Evolutionary conservation across 2,113 vertebrate species (phyloP).

Genomic region (Philantomba maxwellii): DNA sequence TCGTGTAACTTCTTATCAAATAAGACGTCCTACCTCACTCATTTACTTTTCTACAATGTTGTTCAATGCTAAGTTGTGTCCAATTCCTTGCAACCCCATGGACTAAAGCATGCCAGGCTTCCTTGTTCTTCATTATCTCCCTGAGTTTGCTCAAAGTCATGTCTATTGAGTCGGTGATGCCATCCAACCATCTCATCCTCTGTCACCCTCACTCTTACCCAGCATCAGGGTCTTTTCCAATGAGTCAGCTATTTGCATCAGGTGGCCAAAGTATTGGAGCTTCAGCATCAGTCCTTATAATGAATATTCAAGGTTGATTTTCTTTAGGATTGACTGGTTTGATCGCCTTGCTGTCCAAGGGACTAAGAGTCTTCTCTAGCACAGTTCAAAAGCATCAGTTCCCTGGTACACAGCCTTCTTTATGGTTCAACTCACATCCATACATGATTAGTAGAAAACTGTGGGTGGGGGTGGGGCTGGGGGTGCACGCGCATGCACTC

Average conservation of each 20-base stretch:
- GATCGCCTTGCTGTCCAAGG: not conserved
- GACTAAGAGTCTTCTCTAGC: not conserved
- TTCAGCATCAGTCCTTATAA: not conserved
- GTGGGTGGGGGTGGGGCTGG: too few species aligned
- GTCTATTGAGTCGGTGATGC: not conserved
- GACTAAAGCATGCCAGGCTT: not conserved
- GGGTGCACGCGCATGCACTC: fast-evolving
- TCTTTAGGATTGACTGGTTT: not conserved
- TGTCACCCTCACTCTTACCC: not conserved
- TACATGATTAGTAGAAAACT: not conserved
- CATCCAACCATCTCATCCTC: not conserved
- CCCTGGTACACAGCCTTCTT: not conserved
- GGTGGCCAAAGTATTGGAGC: not conserved
- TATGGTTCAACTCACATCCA: not conserved
- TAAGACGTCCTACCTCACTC: not conserved
- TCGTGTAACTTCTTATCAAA: not conserved
- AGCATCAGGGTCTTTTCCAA: not conserved
- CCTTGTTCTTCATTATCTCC: not conserved
- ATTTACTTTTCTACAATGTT: not conserved
- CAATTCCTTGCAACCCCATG: not conserved
- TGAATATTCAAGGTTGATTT: not conserved
- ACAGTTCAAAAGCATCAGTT: not conserved
- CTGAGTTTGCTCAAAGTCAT: not conserved
- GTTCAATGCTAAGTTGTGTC: not conserved
- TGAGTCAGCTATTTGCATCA: not conserved